phyloP scores from a whole-genome alignment of 2,888 invertebrate species.

The Campoplex nolae region DNA sequence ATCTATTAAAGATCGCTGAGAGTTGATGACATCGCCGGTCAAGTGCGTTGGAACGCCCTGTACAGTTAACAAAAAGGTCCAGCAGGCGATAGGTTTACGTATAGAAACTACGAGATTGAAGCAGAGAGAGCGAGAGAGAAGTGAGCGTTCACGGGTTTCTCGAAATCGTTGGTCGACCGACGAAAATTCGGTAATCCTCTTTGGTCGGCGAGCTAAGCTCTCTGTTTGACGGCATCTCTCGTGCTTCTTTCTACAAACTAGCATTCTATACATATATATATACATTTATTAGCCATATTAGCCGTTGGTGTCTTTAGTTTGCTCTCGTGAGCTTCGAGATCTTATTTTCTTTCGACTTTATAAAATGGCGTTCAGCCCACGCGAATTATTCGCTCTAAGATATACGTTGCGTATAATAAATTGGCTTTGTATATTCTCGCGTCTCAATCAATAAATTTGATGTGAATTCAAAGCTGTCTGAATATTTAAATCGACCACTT shows the following conservation, averaged over 20 bases:
- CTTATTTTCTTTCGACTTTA: constrained; percentile 16
- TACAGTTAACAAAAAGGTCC: constrained; percentile 12
- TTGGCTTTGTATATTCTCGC: background rate
- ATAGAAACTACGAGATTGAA: constrained; percentile 12
- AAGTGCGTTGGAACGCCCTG: background rate
- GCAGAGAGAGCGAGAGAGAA: constrained; percentile 9
- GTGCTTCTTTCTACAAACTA: constrained; percentile 43
- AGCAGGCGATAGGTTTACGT: constrained; percentile 33
- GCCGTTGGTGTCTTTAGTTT: constrained; percentile 15
- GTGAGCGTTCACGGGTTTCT: constrained; percentile 46
- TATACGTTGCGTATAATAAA: background rate
- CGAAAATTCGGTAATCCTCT: constrained; percentile 84
- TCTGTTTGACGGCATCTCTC: constrained; percentile 80
- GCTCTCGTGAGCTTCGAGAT: constrained; percentile 1
- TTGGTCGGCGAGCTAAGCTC: constrained; percentile 83
- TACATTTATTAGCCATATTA: constrained; percentile 33
- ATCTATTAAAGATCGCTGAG: background rate
- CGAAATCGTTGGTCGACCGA: constrained; percentile 45
- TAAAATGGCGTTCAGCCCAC: constrained; percentile 33
- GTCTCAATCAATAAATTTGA: background rate
- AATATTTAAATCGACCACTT: background rate
- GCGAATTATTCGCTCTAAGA: background rate
- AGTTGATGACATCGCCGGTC: background rate
- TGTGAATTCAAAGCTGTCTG: background rate
- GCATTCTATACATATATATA: background rate